Evolutionary conservation across 2,888 invertebrate species (phyloP).

Genomic region (Serrognathus titanus): DNA sequence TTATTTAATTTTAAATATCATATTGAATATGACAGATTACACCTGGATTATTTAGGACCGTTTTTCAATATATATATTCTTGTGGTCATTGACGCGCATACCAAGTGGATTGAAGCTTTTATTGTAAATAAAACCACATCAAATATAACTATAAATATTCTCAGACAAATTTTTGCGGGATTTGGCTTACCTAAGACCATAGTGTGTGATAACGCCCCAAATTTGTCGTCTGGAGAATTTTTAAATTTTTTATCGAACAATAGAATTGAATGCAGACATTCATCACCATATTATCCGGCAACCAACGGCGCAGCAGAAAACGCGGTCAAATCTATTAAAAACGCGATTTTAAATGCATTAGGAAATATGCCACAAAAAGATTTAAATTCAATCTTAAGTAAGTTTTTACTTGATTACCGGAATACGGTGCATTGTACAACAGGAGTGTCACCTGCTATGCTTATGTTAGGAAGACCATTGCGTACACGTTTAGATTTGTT

Average conservation of each 20-base stretch:
- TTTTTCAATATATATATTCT: constrained; percentile 21
- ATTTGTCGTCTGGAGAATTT: constrained; percentile 30
- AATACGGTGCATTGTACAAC: constrained; percentile 11
- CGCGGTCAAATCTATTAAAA: constrained; percentile 20
- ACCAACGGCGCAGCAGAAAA: constrained; percentile 24
- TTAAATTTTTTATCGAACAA: constrained; percentile 11
- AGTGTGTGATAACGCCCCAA: constrained; percentile 32
- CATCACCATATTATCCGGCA: constrained; percentile 17
- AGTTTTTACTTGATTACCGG: constrained; percentile 19
- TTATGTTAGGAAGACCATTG: constrained; percentile 15
- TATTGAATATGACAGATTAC: constrained; percentile 24
- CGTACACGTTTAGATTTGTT: constrained; percentile 5
- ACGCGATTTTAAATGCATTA: constrained; percentile 7
- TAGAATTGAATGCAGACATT: constrained; percentile 16
- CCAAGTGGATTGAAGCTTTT: constrained; percentile 28
- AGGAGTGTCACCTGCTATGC: constrained; percentile 5
- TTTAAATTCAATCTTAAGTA: background rate
- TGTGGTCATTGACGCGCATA: constrained; percentile 25
- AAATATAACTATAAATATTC: constrained; percentile 16
- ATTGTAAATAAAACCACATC: constrained; percentile 20
- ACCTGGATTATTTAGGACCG: constrained; percentile 29
- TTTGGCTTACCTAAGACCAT: constrained; percentile 31
- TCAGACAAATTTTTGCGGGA: constrained; percentile 24
- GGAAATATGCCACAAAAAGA: no score
- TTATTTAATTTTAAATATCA: constrained; percentile 26